phyloP scores from a whole-genome alignment of 2,113 vertebrate genomes.

The Cryptomyrus ogoouensis region DNA sequence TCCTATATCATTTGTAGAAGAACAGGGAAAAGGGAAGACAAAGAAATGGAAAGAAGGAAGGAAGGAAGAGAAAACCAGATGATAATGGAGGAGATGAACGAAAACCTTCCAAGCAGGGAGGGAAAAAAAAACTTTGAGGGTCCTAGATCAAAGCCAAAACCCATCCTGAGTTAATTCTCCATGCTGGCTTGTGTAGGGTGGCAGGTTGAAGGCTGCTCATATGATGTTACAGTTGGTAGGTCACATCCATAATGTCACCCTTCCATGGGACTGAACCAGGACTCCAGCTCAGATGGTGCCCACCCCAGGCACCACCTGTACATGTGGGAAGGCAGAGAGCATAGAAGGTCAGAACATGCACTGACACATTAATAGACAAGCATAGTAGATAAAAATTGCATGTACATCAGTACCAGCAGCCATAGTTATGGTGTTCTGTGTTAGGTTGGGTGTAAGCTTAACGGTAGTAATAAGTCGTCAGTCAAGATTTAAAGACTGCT shows the following conservation, averaged over 20 bases:
- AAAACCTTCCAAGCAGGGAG: neutral
- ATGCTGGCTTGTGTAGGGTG: too few relatives aligned
- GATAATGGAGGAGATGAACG: neutral
- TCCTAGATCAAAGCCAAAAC: neutral
- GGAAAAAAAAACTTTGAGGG: neutral
- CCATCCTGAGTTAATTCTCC: neutral
- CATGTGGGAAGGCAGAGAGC: too few relatives aligned
- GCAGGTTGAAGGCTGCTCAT: too few relatives aligned
- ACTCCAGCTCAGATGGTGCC: neutral
- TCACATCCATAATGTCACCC: neutral
- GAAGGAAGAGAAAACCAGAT: neutral
- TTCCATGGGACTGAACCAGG: neutral
- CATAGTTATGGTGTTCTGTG: too few relatives aligned
- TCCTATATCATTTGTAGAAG: neutral
- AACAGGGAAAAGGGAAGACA: neutral
- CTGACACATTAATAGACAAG: too few relatives aligned
- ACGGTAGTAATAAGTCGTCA: too few relatives aligned
- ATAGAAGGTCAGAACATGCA: too few relatives aligned
- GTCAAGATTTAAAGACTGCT: too few relatives aligned
- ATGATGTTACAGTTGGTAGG: too few relatives aligned
- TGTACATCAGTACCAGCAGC: too few relatives aligned
- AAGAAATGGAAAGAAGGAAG: neutral
- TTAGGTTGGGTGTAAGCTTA: too few relatives aligned
- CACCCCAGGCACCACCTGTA: neutral
- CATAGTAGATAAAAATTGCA: too few relatives aligned